Evolutionary conservation across 2,113 vertebrate genomes (phyloP).

Genomic region (Pollimyrus isidori): DNA sequence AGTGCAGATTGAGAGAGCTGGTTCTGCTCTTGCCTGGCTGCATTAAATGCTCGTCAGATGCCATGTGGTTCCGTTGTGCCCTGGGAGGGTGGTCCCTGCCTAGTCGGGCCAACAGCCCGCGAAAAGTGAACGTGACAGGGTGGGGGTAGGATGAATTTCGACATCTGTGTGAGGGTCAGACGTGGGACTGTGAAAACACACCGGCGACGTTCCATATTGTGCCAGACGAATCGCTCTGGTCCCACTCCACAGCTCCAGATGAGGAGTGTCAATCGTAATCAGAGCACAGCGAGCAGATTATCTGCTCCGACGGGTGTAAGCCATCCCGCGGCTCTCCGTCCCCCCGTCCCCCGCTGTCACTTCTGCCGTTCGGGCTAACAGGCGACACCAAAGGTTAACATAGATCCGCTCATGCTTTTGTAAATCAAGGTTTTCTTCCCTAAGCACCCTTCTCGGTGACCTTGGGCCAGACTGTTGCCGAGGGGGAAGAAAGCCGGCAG

Average conservation of each 20-base stretch:
- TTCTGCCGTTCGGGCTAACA: neutral
- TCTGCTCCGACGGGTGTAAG: neutral
- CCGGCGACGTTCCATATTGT: neutral
- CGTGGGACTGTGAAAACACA: neutral
- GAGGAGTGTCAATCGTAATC: constrained; percentile 7
- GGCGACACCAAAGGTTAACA: neutral
- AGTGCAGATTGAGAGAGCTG: neutral
- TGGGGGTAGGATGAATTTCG: neutral
- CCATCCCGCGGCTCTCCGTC: neutral
- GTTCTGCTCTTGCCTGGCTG: neutral
- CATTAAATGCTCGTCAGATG: neutral
- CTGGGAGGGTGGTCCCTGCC: neutral
- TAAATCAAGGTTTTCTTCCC: neutral
- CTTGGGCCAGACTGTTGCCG: neutral
- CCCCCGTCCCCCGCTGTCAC: too few species aligned
- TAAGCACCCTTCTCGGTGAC: neutral
- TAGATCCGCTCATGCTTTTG: neutral
- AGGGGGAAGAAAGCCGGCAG: neutral
- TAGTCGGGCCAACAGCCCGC: neutral
- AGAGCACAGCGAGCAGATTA: neutral
- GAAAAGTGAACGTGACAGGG: neutral
- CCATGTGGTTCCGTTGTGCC: neutral
- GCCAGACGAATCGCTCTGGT: neutral
- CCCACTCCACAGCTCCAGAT: neutral
- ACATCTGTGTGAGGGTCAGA: neutral